Evolutionary conservation across 2,113 vertebrate species (phyloP).

Genomic region (Salvelinus namaycush): DNA sequence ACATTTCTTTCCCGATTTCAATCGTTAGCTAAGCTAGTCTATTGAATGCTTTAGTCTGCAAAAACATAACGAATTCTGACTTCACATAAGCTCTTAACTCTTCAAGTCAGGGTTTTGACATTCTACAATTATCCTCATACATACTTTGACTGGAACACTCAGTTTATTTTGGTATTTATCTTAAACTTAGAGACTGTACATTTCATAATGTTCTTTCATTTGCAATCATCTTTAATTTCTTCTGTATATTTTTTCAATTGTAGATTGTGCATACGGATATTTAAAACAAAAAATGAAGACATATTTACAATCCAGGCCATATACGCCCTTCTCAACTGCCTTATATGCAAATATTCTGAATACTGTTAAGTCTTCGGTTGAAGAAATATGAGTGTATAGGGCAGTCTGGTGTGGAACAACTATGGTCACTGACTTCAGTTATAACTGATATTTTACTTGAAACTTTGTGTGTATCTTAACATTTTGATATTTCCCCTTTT

Average conservation of each 20-base stretch:
- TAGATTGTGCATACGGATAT: too few species aligned
- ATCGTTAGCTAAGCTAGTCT: background rate
- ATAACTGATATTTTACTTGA: conserved; percentile 38
- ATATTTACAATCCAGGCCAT: too few species aligned
- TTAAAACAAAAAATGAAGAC: too few species aligned
- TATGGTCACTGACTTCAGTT: conserved; percentile 10
- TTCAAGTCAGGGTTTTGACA: background rate
- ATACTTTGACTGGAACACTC: too few species aligned
- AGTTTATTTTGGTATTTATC: background rate
- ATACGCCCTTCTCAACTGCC: conserved; percentile 1
- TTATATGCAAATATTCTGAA: conserved; percentile 28
- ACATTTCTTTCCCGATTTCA: background rate
- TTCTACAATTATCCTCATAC: too few species aligned
- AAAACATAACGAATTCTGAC: background rate
- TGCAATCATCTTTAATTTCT: background rate
- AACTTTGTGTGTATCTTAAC: conserved; percentile 21
- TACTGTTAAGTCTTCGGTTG: background rate
- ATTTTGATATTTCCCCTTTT: conserved; percentile 23
- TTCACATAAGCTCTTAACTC: background rate
- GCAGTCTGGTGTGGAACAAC: background rate
- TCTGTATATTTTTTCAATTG: too few species aligned
- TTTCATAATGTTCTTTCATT: background rate
- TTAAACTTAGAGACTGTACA: background rate
- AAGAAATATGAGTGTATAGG: background rate
- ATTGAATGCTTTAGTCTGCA: background rate